Evolutionary conservation across 1,140 invertebrate species (phyloP).

Genomic region (Bombus difficillimus): DNA sequence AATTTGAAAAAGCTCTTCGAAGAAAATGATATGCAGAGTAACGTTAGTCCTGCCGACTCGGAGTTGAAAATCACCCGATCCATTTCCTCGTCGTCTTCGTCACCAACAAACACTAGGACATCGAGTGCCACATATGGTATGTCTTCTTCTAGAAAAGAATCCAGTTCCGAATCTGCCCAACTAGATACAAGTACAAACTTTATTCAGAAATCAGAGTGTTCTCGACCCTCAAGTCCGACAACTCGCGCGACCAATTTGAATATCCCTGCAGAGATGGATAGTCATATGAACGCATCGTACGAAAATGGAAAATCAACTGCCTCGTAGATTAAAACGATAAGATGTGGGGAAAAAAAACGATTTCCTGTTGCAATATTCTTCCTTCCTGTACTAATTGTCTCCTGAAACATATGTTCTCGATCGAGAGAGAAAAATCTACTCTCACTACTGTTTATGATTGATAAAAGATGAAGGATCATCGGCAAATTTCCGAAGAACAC

Average conservation of each 20-base stretch:
- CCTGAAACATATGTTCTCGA: neutral
- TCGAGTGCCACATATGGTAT: conserved; percentile 5
- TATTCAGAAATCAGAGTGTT: conserved; percentile 48
- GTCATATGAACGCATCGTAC: neutral
- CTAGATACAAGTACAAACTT: conserved; percentile 19
- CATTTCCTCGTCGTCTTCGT: conserved; percentile 61
- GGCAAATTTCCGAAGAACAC: neutral
- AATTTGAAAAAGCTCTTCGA: conserved; percentile 67
- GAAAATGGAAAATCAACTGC: conserved; percentile 33
- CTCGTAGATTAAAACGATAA: conserved; percentile 27
- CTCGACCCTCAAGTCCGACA: conserved; percentile 58
- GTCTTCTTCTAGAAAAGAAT: conserved; percentile 17
- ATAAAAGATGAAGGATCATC: neutral
- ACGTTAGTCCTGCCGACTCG: conserved; percentile 44
- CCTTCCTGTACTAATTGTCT: neutral
- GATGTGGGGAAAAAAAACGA: neutral
- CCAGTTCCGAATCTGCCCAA: neutral
- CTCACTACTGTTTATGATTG: neutral
- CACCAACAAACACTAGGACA: conserved; percentile 49
- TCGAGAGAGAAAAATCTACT: neutral
- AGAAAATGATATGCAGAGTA: conserved; percentile 51
- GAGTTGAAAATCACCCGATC: conserved; percentile 53
- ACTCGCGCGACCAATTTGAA: conserved; percentile 49
- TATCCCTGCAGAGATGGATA: conserved; percentile 6
- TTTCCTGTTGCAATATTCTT: neutral